Evolutionary conservation across 2,797 vertebrate genomes (phyloP).

Genomic region (Loris lydekkerianus): DNA sequence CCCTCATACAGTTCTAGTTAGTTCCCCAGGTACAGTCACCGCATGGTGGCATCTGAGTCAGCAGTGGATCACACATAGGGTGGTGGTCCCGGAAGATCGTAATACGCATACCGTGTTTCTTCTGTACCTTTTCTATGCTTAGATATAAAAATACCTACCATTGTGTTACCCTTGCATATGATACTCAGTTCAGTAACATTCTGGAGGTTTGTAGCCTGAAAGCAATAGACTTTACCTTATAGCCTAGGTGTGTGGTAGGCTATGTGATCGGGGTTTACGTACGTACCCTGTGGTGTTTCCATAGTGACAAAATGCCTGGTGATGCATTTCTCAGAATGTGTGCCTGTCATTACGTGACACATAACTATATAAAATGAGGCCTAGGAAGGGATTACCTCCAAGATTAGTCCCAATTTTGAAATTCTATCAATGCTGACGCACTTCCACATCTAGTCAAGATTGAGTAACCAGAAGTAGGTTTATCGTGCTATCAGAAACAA

Average conservation of each 20-base stretch:
- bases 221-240: background rate
- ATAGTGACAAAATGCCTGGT: background rate
- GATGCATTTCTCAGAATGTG: background rate
- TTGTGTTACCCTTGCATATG: background rate
- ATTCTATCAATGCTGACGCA: background rate
- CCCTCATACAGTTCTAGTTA: slow-evolving; percentile 18
- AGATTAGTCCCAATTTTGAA: slow-evolving; percentile 51
- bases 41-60: background rate
- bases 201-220: background rate
- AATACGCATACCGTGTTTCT: background rate
- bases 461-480: background rate
- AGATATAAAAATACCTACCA: background rate
- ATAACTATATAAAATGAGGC: slow-evolving; percentile 4
- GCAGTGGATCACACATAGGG: background rate
- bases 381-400: background rate
- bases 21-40: background rate
- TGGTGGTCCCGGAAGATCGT: background rate
- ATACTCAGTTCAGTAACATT: background rate
- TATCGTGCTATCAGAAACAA: background rate
- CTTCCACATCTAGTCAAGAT: background rate
- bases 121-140: background rate
- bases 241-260: background rate
- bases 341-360: background rate
- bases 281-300: background rate
- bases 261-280: background rate